Evolutionary conservation across 1,140 invertebrate genomes (phyloP).

Genomic region (Drosophila novamexicana): DNA sequence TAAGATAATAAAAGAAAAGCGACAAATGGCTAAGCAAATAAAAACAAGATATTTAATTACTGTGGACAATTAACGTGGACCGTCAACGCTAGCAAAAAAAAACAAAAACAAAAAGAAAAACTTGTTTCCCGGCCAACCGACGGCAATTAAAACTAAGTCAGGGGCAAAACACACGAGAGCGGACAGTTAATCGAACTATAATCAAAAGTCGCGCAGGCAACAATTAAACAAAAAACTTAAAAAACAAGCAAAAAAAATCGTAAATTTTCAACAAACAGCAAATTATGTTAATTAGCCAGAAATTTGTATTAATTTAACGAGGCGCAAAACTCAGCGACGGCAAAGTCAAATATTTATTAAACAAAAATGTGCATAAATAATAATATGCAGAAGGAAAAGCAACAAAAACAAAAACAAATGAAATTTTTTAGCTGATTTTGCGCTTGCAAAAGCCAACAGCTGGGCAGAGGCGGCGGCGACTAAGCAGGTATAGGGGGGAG

Average conservation of each 20-base stretch:
- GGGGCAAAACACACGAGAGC: neutral
- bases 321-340: constrained; percentile 74
- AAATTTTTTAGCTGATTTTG: constrained; percentile 58
- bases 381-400: constrained; percentile 13
- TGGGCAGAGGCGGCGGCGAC: constrained; percentile 1
- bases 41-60: constrained; percentile 51
- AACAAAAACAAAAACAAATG: constrained; percentile 1
- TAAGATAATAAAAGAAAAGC: neutral
- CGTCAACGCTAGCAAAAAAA: constrained; percentile 5
- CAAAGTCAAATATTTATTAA: constrained; percentile 52
- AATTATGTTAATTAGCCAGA: constrained; percentile 75
- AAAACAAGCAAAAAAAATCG: neutral
- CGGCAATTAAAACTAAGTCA: constrained; percentile 58
- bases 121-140: constrained; percentile 59
- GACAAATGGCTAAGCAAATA: neutral
- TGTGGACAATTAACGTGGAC: constrained; percentile 50
- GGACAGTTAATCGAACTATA: neutral
- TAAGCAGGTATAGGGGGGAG: neutral
- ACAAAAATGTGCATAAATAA: constrained; percentile 38
- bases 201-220: constrained; percentile 21
- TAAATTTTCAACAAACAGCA: constrained; percentile 51
- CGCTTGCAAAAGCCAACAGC: constrained; percentile 63
- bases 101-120: constrained; percentile 9
- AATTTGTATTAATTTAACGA: constrained; percentile 80
- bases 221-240: neutral